These are phyloP conservation scores for Autographa pulchrina DNA, from an alignment of 2,888 invertebrate genomes.

Conservation along the genomic window DNA sequence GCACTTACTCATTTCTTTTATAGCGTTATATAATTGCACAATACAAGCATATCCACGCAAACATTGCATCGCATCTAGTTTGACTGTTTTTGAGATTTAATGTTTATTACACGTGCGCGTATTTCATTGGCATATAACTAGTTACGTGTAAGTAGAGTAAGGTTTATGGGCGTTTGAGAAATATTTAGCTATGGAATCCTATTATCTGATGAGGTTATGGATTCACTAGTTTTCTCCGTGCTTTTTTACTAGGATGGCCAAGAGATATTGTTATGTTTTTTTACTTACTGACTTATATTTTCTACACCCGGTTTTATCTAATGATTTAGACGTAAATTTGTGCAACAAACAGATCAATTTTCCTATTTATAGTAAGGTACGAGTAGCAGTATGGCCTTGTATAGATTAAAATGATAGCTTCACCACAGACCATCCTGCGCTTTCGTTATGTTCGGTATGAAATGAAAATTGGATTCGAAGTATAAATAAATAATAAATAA, in stretches of 20 bases:
- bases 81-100: conserved; percentile 35
- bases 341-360: too few relatives aligned
- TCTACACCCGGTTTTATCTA: neutral
- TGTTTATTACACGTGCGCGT: conserved; percentile 22
- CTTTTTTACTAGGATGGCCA: too few relatives aligned
- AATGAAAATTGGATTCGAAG: too few relatives aligned
- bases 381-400: neutral
- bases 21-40: conserved; percentile 29
- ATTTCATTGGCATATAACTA: conserved; percentile 5
- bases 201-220: neutral
- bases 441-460: too few relatives aligned
- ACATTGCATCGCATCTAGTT: conserved; percentile 34
- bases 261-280: too few relatives aligned
- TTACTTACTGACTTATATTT: too few relatives aligned
- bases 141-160: neutral
- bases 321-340: neutral
- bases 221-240: neutral
- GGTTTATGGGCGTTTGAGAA: neutral
- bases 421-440: neutral
- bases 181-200: neutral
- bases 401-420: neutral
- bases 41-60: conserved; percentile 23
- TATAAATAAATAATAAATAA: too few relatives aligned
- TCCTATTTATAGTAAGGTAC: neutral
- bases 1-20: conserved; percentile 16